phyloP scores from a whole-genome alignment of 2,113 vertebrate species.

The Poicephalus gulielmi region DNA sequence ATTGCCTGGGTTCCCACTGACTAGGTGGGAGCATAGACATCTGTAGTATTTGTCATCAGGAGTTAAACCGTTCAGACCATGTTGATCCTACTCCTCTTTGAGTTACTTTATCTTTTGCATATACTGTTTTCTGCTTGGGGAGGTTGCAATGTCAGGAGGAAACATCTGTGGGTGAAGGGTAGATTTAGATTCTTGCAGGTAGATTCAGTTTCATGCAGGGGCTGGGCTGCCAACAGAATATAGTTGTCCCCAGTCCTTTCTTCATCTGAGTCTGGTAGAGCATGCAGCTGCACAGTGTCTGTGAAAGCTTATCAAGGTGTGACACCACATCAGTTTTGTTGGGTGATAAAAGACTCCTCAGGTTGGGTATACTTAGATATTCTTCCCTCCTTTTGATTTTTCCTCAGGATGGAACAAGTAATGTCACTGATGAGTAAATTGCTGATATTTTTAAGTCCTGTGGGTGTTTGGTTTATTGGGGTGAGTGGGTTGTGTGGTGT shows the following conservation, averaged over 20 bases:
- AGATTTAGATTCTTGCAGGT: not conserved
- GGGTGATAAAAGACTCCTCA: not conserved
- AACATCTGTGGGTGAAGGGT: not conserved
- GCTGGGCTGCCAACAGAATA: not conserved
- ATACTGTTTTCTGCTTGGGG: not conserved
- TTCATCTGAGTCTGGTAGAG: not conserved
- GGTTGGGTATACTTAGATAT: not conserved
- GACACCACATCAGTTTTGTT: not conserved
- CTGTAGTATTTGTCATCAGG: not conserved
- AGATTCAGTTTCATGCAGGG: not conserved
- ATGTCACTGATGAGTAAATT: not conserved
- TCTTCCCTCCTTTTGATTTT: not conserved
- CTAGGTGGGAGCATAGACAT: not conserved
- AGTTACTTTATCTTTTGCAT: not conserved
- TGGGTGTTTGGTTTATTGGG: not conserved
- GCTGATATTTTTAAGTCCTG: not conserved
- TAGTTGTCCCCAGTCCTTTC: not conserved
- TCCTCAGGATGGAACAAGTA: not conserved
- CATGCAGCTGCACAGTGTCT: rapidly evolving
- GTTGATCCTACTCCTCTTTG: not conserved
- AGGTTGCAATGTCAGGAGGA: not conserved
- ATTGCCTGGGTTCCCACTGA: not conserved
- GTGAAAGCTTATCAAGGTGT: not conserved
- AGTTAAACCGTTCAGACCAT: not conserved
- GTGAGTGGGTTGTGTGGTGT: not conserved